Conservation (phyloP, 2,888 invertebrate genomes). For the Sycophila texana region DNA sequence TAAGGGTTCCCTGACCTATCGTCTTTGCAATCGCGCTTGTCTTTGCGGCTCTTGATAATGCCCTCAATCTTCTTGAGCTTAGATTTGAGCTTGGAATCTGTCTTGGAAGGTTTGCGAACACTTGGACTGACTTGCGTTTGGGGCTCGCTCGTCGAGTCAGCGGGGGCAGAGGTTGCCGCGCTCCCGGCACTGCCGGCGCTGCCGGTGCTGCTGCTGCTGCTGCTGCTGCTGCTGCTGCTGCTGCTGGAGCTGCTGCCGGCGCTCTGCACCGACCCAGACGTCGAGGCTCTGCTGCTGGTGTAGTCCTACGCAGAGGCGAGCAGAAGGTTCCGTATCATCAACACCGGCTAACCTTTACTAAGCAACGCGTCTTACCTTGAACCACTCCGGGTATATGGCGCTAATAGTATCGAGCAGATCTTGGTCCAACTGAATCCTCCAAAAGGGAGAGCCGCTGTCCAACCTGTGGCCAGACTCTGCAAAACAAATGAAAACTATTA, state of each 20-base stretch:
- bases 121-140: constrained; percentile 19
- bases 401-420: constrained; percentile 94
- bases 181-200: constrained; percentile 9
- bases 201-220: constrained; percentile 3
- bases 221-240: constrained; percentile 26
- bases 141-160: constrained; percentile 64
- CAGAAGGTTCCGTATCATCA: constrained; percentile 33
- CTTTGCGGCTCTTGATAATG: constrained; percentile 64
- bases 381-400: constrained; percentile 96
- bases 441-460: constrained; percentile 86
- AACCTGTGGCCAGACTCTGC: constrained; percentile 86
- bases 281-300: constrained; percentile 71
- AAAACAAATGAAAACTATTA: constrained; percentile 68
- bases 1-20: constrained; percentile 61
- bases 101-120: constrained; percentile 29
- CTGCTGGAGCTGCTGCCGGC: constrained; percentile 22
- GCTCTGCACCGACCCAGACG: constrained; percentile 60
- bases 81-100: constrained; percentile 66
- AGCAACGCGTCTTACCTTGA: constrained; percentile 78
- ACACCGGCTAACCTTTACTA: background rate
- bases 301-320: constrained; percentile 67
- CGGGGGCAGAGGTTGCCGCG: constrained; percentile 62
- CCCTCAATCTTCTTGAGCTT: constrained; percentile 69
- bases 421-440: constrained; percentile 94
- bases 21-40: constrained; percentile 68